phyloP scores from a whole-genome alignment of 2,888 invertebrate genomes.

The Nowickia ferox region DNA sequence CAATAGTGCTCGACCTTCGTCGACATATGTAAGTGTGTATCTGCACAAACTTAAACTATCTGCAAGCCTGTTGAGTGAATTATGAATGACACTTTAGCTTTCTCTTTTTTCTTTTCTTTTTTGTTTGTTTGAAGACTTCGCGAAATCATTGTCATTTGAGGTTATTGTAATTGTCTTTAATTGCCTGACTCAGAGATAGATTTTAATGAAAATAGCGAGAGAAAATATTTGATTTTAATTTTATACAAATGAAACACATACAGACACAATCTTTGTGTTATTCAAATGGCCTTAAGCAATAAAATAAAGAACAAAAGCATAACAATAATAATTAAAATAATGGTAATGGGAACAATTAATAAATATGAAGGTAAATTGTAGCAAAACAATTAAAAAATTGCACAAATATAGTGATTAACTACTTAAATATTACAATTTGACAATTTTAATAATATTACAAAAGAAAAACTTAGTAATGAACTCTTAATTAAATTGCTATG shows the following conservation, averaged over 20 bases:
- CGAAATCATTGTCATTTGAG: slow-evolving; percentile 39
- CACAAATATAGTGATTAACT: not conserved
- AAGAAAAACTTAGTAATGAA: not conserved
- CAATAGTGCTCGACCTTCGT: slow-evolving; percentile 15
- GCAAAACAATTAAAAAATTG: not conserved
- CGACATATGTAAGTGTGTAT: not conserved
- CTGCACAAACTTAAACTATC: not conserved
- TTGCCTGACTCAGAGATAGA: slow-evolving; percentile 42
- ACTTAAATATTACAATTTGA: not conserved
- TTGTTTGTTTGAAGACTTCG: slow-evolving; percentile 15
- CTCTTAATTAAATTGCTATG: not conserved
- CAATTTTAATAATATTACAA: not conserved
- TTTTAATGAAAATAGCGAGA: slow-evolving; percentile 52
- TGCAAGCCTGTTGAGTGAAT: not conserved
- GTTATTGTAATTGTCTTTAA: slow-evolving; percentile 56
- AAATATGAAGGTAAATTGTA: not conserved
- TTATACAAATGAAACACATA: slow-evolving; percentile 31
- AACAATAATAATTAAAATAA: slow-evolving; percentile 23
- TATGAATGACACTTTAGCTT: slow-evolving; percentile 19
- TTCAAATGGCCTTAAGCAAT: slow-evolving; percentile 3
- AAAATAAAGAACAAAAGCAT: not conserved
- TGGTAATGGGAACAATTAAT: slow-evolving; percentile 17
- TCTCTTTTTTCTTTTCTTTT: no score
- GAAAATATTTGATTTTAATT: slow-evolving; percentile 42
- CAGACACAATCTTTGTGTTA: not conserved